Evolutionary conservation across 2,113 vertebrate genomes (phyloP).

Genomic region (Eretmochelys imbricata): DNA sequence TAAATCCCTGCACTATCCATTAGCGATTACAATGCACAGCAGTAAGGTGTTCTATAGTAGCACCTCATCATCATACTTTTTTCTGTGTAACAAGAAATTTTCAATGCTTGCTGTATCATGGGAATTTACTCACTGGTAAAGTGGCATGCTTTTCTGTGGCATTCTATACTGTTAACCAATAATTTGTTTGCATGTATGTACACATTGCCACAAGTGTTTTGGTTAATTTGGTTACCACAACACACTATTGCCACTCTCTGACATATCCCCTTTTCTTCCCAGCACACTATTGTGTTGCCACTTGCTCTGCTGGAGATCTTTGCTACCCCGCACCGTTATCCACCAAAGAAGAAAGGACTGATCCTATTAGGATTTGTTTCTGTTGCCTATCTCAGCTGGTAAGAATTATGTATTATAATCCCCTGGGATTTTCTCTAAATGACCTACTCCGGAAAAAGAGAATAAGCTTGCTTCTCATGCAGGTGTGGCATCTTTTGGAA

Average conservation of each 20-base stretch:
- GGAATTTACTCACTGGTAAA: not conserved
- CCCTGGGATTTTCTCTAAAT: not conserved
- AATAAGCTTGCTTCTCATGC: not conserved
- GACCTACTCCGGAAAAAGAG: not conserved
- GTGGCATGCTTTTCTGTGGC: not conserved
- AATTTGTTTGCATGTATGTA: not conserved
- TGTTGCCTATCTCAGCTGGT: conserved; percentile 76
- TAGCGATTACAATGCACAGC: not conserved
- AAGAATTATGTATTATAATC: conserved; percentile 38
- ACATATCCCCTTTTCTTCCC: conserved; percentile 8
- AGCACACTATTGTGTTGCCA: conserved; percentile 78
- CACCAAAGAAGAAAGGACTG: conserved; percentile 74
- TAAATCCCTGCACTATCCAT: not conserved
- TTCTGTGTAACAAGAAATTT: not conserved
- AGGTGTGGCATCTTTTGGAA: not conserved
- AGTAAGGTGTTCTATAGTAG: not conserved
- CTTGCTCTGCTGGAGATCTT: conserved; percentile 72
- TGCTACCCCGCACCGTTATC: conserved; percentile 71
- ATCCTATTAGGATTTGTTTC: conserved; percentile 16
- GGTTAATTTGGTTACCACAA: accelerated
- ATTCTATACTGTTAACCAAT: not conserved
- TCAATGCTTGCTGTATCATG: not conserved
- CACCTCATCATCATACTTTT: not conserved
- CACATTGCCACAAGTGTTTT: not conserved
- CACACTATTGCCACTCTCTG: accelerated